phyloP scores from a whole-genome alignment of 2,113 vertebrate genomes.

The Cranoglanis bouderius region DNA sequence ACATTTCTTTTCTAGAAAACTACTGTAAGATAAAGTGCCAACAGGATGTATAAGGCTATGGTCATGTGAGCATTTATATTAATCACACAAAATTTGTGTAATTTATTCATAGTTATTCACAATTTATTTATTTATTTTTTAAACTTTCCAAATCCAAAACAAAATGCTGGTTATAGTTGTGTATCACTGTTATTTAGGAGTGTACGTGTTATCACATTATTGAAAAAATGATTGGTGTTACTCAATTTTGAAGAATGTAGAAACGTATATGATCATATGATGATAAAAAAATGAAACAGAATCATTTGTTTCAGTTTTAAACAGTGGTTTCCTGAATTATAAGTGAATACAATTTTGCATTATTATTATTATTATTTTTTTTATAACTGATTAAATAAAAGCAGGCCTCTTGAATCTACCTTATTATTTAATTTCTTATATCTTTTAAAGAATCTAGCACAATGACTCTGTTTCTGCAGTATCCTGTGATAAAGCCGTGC shows the following conservation, averaged over 20 bases:
- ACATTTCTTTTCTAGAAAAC: background rate
- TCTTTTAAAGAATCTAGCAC: background rate
- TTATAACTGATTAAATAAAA: background rate
- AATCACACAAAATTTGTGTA: background rate
- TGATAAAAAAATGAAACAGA: background rate
- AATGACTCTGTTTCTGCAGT: background rate
- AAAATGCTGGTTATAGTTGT: background rate
- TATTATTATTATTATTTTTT: background rate
- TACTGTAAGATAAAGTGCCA: background rate
- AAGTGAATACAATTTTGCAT: background rate
- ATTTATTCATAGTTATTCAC: background rate
- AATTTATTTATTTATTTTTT: background rate
- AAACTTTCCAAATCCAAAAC: background rate
- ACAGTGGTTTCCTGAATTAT: background rate
- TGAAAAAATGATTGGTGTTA: too few relatives aligned
- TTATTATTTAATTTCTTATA: background rate
- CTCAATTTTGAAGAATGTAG: background rate
- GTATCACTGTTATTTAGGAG: background rate
- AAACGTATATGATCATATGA: background rate
- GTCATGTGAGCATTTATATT: background rate
- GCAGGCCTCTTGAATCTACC: background rate
- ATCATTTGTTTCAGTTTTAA: background rate
- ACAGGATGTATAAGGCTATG: background rate
- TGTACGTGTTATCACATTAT: background rate
- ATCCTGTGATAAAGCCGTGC: slow-evolving; percentile 32